These are phyloP conservation scores for Lomographa bimaculata DNA, from an alignment of 2,888 invertebrate species.

Conservation along the genomic window DNA sequence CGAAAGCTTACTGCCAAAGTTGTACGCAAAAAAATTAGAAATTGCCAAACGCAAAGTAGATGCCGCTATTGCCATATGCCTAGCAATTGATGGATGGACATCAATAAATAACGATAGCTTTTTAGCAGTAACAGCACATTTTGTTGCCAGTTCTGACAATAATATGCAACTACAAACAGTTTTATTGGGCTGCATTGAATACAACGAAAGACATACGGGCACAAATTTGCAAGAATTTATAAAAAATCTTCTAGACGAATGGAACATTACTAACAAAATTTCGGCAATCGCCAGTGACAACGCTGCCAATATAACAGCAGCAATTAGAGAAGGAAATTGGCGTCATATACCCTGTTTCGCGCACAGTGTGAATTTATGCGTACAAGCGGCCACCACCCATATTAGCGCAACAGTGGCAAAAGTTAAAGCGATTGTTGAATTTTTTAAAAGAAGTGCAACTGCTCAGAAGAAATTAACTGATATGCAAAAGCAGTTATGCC, in stretches of 20 bases:
- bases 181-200: not conserved
- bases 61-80: too few species aligned
- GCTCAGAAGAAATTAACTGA: constrained; percentile 1
- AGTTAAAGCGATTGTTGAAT: constrained; percentile 1
- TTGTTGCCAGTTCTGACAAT: too few species aligned
- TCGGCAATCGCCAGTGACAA: constrained; percentile 4
- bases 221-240: not conserved
- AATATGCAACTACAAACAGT: not conserved
- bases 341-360: constrained; percentile 6
- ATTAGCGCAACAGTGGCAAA: not conserved
- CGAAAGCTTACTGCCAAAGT: too few species aligned
- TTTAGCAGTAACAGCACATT: too few species aligned
- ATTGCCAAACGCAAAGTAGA: too few species aligned
- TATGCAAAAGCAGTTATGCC: not conserved
- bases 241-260: not conserved
- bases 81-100: too few species aligned
- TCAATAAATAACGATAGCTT: too few species aligned
- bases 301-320: constrained; percentile 3
- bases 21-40: too few species aligned
- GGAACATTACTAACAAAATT: constrained; percentile 4
- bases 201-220: not conserved
- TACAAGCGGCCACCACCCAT: not conserved
- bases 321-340: constrained; percentile 3
- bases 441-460: constrained; percentile 3
- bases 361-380: constrained; percentile 1